These are phyloP conservation scores for Grallaria varia DNA, from an alignment of 2,113 vertebrate genomes.

Conservation along the genomic window DNA sequence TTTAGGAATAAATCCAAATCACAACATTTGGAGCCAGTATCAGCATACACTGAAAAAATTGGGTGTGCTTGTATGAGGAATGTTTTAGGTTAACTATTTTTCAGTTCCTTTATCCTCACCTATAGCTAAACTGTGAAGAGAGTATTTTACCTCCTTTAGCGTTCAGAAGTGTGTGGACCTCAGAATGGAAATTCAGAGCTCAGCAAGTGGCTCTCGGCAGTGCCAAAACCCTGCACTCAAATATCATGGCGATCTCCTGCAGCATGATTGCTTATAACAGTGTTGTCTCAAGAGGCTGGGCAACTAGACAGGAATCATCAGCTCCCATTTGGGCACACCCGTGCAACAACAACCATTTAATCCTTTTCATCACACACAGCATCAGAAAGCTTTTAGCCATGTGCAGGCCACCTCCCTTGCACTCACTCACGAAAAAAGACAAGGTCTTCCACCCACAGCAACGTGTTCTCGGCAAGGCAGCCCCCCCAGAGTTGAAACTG, in stretches of 20 bases:
- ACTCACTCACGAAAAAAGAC: not conserved
- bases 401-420: not conserved
- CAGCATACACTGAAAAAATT: not conserved
- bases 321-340: not conserved
- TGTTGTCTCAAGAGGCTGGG: not conserved
- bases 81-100: not conserved
- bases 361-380: not conserved
- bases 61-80: not conserved
- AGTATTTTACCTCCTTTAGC: not conserved
- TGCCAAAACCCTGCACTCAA: not conserved
- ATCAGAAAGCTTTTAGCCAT: not conserved
- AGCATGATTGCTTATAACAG: not conserved
- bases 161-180: not conserved
- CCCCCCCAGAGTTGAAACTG: not conserved
- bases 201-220: not conserved
- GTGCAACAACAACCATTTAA: not conserved
- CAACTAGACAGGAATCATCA: not conserved
- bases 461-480: not conserved
- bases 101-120: not conserved
- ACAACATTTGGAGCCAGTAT: not conserved
- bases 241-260: not conserved
- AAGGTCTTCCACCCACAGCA: not conserved
- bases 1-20: conserved; percentile 7
- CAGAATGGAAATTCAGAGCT: not conserved
- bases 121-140: not conserved